Evolutionary conservation across 2,797 vertebrate species (phyloP), one percentile per base, ranked within the genome.

Genomic region (Eulemur albifrons): DNA sequence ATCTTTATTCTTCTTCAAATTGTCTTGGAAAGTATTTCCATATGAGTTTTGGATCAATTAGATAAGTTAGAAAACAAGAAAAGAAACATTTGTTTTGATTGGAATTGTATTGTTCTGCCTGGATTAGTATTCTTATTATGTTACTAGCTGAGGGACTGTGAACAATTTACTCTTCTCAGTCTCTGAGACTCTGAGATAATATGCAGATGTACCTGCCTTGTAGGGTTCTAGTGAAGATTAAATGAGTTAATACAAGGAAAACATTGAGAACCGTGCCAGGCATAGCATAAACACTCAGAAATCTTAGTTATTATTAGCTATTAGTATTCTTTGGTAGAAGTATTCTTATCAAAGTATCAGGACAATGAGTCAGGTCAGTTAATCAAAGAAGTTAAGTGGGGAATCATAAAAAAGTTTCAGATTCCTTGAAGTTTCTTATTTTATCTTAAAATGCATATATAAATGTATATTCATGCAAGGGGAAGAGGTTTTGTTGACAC

Each of bases 261-360:
- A 7, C 18, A 13, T 2, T 61, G 80, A 65, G 40, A 86, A 89
- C 4, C 7, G 4, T 67, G 30, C 35, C 25, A 48, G 23, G 69
- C 23, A 32, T 25, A 45, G 43, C 17, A 4, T n/a, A 25, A 65
- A 6, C 32, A 21, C 52, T 63, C 65, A 23, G 57, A 83, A 86
- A 67, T 13, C 23, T 43, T 90, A 57, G 52, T 54, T 93, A 25
- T 70, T 70, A 21, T n/a, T 77, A 84, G 67, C 61, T 85, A 23
- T 83, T 77, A 82, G 73, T 95, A 40, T 73, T 91, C 77, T 90
- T 72, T 93, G 67, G 32, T 50, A 85, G 48, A 72, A 84, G 30
- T 48, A 8, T 10, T 88, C 67, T 89, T 88, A 90, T n/a, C 40
- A 94, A 79, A 92, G 14, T 76, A 72, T 43, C 70, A 81, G 75